Evolutionary conservation across 2,113 vertebrate genomes (phyloP).

Genomic region (Carettochelys insculpta): DNA sequence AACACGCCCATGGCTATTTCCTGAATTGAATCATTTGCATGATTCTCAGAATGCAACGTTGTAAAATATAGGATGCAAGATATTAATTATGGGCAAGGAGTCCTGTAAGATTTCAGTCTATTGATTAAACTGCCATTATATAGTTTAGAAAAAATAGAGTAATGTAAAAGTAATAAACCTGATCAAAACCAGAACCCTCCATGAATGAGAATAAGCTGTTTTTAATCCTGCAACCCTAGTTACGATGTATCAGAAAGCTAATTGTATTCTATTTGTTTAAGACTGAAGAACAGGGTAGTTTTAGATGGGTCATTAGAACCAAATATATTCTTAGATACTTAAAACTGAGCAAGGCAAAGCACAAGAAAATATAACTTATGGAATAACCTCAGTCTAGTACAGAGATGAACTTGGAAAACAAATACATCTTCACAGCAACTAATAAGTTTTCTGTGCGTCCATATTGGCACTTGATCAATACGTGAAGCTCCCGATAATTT

Average conservation of each 20-base stretch:
- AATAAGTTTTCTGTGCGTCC: neutral
- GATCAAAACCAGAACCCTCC: conserved; percentile 31
- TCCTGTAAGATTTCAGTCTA: conserved; percentile 41
- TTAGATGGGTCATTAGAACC: neutral
- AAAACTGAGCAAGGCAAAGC: neutral
- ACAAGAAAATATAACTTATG: neutral
- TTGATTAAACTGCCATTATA: conserved; percentile 55
- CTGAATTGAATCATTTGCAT: conserved; percentile 53
- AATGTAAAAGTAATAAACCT: conserved; percentile 39
- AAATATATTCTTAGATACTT: neutral
- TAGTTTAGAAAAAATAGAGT: conserved; percentile 46
- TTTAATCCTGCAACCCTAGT: conserved; percentile 49
- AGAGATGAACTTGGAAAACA: neutral
- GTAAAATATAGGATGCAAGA: conserved; percentile 9
- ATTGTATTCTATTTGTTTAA: conserved; percentile 49
- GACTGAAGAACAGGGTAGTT: neutral
- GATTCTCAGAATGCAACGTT: neutral
- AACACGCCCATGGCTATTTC: neutral
- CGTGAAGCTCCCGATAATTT: neutral
- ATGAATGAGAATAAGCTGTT: conserved; percentile 13
- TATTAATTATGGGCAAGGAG: conserved; percentile 19
- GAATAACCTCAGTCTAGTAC: neutral
- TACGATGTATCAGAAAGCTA: conserved; percentile 38
- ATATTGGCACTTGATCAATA: neutral
- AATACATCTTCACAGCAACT: neutral